phyloP scores from a whole-genome alignment of 2,888 invertebrate species.

The Dasysyrphus albostriatus region DNA sequence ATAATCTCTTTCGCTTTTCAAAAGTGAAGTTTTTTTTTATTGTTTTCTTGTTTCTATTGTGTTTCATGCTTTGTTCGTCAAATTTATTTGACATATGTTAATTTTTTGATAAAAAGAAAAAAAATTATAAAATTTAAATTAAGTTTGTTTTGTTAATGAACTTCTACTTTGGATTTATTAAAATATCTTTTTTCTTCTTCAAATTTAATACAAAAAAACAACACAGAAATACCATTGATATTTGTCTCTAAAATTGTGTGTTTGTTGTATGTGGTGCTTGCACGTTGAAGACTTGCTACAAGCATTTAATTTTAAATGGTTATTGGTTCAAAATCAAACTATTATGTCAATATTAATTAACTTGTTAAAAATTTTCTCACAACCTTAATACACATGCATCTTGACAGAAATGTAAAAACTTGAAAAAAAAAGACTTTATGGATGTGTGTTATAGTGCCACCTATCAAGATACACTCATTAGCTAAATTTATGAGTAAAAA shows the following conservation, averaged over 20 bases:
- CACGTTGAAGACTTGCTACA: not conserved
- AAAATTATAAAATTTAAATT: conserved; percentile 21
- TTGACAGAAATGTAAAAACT: not conserved
- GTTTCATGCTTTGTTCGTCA: conserved; percentile 7
- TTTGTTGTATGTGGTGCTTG: not conserved
- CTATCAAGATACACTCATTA: not conserved
- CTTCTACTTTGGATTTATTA: conserved; percentile 24
- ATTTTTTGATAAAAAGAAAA: not conserved
- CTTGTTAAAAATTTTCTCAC: not conserved
- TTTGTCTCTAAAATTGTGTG: not conserved
- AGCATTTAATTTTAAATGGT: not conserved
- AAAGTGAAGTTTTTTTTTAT: not conserved
- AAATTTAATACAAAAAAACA: not conserved
- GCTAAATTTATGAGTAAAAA: not conserved
- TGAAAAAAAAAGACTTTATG: not conserved
- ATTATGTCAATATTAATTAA: conserved; percentile 15
- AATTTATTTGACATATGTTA: conserved; percentile 58
- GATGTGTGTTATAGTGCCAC: not conserved
- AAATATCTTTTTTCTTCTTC: conserved; percentile 12
- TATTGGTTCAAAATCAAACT: conserved; percentile 16
- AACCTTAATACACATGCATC: not conserved
- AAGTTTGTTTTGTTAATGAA: conserved; percentile 56
- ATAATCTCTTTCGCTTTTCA: conserved; percentile 22
- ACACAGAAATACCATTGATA: not conserved
- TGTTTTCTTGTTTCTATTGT: not conserved